Percentiles rank a stretch among this genome's conserved stretches.
Conservation (phyloP, 1,140 invertebrate species). For the Melipona quadrifasciata region DNA sequence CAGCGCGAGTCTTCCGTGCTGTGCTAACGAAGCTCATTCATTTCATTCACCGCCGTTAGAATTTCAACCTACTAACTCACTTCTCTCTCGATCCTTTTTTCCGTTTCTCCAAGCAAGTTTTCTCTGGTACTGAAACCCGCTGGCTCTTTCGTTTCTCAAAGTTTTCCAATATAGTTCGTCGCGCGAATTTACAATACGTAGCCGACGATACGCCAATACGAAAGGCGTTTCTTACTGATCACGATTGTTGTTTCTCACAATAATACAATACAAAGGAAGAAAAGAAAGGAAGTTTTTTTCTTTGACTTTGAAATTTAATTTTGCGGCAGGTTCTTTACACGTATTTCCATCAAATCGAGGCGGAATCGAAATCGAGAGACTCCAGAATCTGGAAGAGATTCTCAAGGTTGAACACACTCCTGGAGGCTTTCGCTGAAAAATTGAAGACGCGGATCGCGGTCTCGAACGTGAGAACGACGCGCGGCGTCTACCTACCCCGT, state of each 20-base stretch:
- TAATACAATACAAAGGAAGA: too few relatives aligned
- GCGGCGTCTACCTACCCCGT: constrained; percentile 10
- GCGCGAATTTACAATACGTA: neutral
- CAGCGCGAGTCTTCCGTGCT: neutral
- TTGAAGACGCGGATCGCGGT: neutral
- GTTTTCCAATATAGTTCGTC: neutral
- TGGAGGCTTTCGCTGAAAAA: neutral
- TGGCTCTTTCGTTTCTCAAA: too few relatives aligned
- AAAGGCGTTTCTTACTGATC: too few relatives aligned
- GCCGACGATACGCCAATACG: too few relatives aligned
- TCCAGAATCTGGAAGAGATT: neutral
- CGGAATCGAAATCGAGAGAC: neutral
- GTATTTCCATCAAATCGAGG: too few relatives aligned
- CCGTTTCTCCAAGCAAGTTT: neutral
- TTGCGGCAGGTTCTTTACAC: too few relatives aligned
- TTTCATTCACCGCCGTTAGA: neutral
- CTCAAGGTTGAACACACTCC: neutral
- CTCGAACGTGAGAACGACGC: constrained; percentile 49
- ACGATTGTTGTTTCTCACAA: too few relatives aligned
- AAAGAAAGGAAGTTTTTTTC: too few relatives aligned
- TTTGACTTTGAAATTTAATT: too few relatives aligned
- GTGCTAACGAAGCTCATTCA: neutral
- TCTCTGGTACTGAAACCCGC: too few relatives aligned
- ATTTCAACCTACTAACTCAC: neutral
- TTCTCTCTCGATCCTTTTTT: neutral